These are phyloP conservation scores for Nebria salina DNA, from an alignment of 2,888 invertebrate genomes.

Conservation along the genomic window DNA sequence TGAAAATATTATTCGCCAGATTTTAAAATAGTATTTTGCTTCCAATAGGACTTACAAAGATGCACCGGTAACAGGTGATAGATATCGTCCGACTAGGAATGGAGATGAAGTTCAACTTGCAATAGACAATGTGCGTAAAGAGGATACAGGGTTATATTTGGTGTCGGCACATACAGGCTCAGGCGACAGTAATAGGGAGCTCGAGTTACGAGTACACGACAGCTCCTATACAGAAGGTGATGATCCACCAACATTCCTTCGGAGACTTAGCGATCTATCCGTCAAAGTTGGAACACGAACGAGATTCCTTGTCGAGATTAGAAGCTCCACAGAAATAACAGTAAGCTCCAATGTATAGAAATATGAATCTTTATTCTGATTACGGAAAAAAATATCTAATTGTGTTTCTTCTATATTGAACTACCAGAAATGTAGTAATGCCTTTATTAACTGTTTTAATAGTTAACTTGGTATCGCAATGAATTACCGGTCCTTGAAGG, in stretches of 20 bases:
- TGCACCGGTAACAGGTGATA: constrained; percentile 73
- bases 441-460: constrained; percentile 24
- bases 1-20: no score
- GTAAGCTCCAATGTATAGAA: constrained; percentile 62
- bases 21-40: background rate
- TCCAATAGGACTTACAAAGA: constrained; percentile 66
- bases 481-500: constrained; percentile 78
- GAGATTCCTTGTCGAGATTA: constrained; percentile 84
- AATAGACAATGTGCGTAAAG: constrained; percentile 76
- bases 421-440: background rate
- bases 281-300: constrained; percentile 91
- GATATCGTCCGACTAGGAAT: constrained; percentile 70
- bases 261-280: constrained; percentile 84
- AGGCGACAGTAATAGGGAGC: constrained; percentile 66
- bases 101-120: constrained; percentile 77
- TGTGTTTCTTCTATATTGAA: no score
- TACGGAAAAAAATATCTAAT: no score
- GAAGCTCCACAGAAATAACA: constrained; percentile 81
- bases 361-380: no score
- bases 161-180: constrained; percentile 71
- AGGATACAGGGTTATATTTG: constrained; percentile 81
- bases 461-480: constrained; percentile 91
- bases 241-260: constrained; percentile 83
- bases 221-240: constrained; percentile 65
- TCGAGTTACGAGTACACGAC: constrained; percentile 69